Evolutionary conservation across 2,888 invertebrate species (phyloP).

Genomic region (Cosmorhoe ocellata): DNA sequence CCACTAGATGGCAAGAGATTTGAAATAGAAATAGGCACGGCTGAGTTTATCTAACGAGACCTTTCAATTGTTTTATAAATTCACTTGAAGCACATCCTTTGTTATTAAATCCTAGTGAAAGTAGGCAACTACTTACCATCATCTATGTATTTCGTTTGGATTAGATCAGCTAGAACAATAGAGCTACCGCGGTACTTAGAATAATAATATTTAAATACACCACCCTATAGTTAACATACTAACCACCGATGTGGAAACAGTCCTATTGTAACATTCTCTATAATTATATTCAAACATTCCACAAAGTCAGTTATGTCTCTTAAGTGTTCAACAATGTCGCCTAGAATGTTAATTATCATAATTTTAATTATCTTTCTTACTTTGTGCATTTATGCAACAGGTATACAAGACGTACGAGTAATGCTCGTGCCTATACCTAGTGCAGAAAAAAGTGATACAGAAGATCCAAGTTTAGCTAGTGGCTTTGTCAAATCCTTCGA

Average conservation of each 20-base stretch:
- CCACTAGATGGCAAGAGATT: no score
- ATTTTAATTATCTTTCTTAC: background rate
- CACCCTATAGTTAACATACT: background rate
- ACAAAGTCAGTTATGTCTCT: background rate
- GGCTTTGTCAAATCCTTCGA: background rate
- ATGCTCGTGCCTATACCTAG: no score
- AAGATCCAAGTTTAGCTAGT: background rate
- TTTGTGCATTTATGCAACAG: slow-evolving; percentile 1
- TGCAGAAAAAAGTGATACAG: background rate
- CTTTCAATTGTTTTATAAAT: no score
- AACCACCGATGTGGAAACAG: no score
- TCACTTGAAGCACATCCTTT: background rate
- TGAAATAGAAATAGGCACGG: no score
- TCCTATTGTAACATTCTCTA: slow-evolving; percentile 4
- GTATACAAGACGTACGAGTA: no score
- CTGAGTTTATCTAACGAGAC: no score
- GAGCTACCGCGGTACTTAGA: background rate
- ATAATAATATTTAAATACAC: slow-evolving; percentile 13
- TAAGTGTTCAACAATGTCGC: background rate
- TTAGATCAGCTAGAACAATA: slow-evolving; percentile 4
- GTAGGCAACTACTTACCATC: no score
- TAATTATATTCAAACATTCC: slow-evolving; percentile 1
- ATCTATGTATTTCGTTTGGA: background rate
- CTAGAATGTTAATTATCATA: slow-evolving; percentile 7
- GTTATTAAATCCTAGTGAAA: background rate